A percentile compares a stretch with the other conserved stretches of the same genome.
phyloP scores from a whole-genome alignment of 2,797 vertebrate species.

The Galago senegalensis region DNA sequence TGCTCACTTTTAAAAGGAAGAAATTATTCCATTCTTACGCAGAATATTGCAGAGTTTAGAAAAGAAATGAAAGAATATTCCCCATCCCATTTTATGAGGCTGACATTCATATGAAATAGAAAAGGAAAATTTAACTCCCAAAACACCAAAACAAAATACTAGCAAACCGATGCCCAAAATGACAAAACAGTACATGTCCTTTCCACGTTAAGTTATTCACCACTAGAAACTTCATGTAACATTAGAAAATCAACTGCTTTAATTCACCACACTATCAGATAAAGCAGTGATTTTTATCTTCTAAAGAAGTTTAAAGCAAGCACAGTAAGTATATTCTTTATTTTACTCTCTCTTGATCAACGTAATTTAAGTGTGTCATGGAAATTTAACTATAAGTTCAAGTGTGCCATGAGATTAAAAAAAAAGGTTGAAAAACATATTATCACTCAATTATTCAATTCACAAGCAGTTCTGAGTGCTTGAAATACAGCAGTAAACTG shows the following conservation, averaged over 20 bases:
- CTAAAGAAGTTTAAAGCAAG: no score
- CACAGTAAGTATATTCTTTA: no score
- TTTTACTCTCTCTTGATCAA: no score
- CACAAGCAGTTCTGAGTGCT: background rate
- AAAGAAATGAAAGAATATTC: background rate
- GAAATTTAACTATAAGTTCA: no score
- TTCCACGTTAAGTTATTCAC: conserved; percentile 14
- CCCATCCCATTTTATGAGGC: conserved; percentile 4
- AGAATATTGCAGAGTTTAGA: conserved; percentile 40
- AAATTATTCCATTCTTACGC: background rate
- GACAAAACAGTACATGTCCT: background rate
- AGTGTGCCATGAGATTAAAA: no score
- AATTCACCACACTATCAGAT: background rate
- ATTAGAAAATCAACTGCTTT: background rate
- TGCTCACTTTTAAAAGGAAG: background rate
- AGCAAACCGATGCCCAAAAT: background rate
- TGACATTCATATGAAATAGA: conserved; percentile 28
- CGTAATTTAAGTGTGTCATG: no score
- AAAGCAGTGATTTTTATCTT: background rate
- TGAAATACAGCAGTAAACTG: background rate
- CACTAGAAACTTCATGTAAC: background rate
- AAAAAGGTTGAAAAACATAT: background rate
- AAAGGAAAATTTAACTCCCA: conserved; percentile 20
- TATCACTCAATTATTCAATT: conserved; percentile 3
- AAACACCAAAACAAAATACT: background rate